Percentiles rank a stretch among this genome's conserved stretches.
Evolutionary conservation across 1,140 invertebrate genomes (phyloP).

Genomic region (Drosophila pseudoobscura): DNA sequence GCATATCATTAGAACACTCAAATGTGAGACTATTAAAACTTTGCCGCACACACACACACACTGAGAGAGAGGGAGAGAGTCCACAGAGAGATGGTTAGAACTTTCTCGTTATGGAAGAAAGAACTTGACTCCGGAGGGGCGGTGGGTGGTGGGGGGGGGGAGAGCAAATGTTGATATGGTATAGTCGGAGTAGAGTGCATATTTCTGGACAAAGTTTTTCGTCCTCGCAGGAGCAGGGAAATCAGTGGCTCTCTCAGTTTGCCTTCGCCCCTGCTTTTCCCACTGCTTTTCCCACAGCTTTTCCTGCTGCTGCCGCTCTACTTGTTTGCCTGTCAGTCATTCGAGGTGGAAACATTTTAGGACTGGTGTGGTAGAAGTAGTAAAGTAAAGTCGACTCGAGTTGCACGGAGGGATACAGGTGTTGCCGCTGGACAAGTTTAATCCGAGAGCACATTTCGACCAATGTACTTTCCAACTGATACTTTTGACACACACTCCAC

Average conservation of each 20-base stretch:
- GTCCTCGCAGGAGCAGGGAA: background rate
- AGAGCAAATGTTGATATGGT: constrained; percentile 23
- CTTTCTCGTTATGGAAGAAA: constrained; percentile 41
- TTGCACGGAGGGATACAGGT: constrained; percentile 32
- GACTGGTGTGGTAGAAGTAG: background rate
- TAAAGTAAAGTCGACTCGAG: background rate
- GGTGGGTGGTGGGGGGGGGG: too few relatives aligned
- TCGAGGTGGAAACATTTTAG: constrained; percentile 5
- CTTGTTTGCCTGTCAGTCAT: constrained; percentile 35
- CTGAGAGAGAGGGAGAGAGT: background rate
- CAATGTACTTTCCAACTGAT: constrained; percentile 44
- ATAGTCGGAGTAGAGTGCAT: background rate
- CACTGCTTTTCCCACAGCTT: too few relatives aligned
- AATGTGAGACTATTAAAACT: constrained; percentile 78
- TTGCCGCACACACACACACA: constrained; percentile 31
- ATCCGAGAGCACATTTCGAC: constrained; percentile 46
- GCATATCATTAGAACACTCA: constrained; percentile 76
- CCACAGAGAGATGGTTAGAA: constrained; percentile 11
- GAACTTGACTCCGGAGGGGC: constrained; percentile 17
- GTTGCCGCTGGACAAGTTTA: constrained; percentile 53
- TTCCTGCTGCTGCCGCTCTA: background rate
- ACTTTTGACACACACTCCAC: constrained; percentile 32
- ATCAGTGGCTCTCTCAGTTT: constrained; percentile 30
- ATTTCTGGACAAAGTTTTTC: constrained; percentile 39
- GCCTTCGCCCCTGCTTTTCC: background rate